A percentile compares a stretch with the other conserved stretches of the same genome.
Evolutionary conservation across 2,888 invertebrate species (phyloP).

Genomic region (Beris morrisii): DNA sequence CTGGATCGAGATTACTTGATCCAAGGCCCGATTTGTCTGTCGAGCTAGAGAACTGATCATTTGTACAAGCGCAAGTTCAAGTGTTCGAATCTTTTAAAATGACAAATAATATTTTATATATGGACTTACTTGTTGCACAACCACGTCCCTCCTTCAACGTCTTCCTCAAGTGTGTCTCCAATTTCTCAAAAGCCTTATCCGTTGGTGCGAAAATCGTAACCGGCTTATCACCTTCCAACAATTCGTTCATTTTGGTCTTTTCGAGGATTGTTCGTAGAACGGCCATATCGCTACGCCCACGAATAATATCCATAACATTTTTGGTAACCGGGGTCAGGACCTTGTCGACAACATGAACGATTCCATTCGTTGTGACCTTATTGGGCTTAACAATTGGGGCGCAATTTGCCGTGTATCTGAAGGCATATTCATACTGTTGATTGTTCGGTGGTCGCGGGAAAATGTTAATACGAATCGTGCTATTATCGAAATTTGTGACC

Average conservation of each 20-base stretch:
- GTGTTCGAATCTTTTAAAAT: no score
- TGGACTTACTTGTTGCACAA: slow-evolving; percentile 62
- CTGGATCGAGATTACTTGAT: no score
- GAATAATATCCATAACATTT: slow-evolving; percentile 62
- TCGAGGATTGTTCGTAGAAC: slow-evolving; percentile 61
- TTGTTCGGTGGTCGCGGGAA: slow-evolving; percentile 45
- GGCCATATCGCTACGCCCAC: slow-evolving; percentile 62
- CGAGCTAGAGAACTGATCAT: no score
- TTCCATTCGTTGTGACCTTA: slow-evolving; percentile 66
- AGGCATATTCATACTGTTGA: slow-evolving; percentile 48
- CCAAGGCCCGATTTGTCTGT: no score
- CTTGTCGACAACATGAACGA: slow-evolving; percentile 66
- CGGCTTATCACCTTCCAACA: slow-evolving; percentile 59
- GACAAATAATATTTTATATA: no score
- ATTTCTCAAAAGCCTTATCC: slow-evolving; percentile 66
- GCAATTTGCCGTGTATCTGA: slow-evolving; percentile 67
- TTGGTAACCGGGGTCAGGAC: slow-evolving; percentile 62
- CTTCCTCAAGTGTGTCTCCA: slow-evolving; percentile 59
- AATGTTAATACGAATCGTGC: slow-evolving; percentile 53
- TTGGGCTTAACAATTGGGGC: slow-evolving; percentile 64
- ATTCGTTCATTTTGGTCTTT: slow-evolving; percentile 60
- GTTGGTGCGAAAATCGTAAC: slow-evolving; percentile 69
- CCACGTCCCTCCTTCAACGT: slow-evolving; percentile 62
- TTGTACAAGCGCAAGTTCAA: no score
- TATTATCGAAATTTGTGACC: slow-evolving; percentile 48